Conservation (phyloP, 1,140 invertebrate genomes). For the Calephelis nemesis region DNA sequence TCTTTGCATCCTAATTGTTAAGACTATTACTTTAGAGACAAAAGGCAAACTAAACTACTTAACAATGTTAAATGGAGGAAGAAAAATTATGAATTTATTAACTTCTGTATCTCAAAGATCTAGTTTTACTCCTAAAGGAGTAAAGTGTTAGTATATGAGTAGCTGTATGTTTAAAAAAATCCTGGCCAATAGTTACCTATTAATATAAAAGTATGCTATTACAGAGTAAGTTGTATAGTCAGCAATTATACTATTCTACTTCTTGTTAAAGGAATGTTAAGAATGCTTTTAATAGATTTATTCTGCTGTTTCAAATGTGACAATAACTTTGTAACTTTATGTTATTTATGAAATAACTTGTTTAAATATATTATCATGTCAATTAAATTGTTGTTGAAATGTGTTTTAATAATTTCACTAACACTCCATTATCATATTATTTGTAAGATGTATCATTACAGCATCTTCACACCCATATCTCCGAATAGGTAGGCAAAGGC, state of each 20-base stretch:
- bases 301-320: constrained; percentile 36
- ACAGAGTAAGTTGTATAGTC: background rate
- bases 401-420: constrained; percentile 18
- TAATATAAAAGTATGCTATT: background rate
- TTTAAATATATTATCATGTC: constrained; percentile 40
- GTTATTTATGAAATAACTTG: constrained; percentile 29
- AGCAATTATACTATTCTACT: constrained; percentile 6
- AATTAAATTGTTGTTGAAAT: constrained; percentile 47
- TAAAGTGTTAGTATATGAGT: no score
- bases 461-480: no score
- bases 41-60: no score
- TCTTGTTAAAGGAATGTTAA: constrained; percentile 17
- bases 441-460: no score
- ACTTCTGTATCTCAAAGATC: no score
- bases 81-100: no score
- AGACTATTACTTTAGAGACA: no score
- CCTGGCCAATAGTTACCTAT: background rate
- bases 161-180: no score
- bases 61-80: no score
- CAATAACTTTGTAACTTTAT: constrained; percentile 36
- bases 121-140: no score
- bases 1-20: no score
- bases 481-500: constrained; percentile 41
- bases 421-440: no score
- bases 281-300: constrained; percentile 24